Conservation (phyloP, 2,797 vertebrate genomes). For the Amphiprion clarkii region DNA sequence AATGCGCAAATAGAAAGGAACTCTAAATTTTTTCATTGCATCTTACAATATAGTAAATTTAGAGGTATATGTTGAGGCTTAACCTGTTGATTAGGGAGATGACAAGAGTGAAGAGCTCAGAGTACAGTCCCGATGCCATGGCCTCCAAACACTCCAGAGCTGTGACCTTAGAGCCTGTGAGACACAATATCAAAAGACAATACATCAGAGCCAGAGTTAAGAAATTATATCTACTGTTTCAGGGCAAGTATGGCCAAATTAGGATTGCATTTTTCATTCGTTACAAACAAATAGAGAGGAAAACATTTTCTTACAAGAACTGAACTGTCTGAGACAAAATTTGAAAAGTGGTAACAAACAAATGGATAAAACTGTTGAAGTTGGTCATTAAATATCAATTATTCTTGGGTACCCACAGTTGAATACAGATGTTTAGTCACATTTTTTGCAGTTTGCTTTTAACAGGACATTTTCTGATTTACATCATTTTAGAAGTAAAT, state of each 20-base stretch:
- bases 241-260: not conserved
- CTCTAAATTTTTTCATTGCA: too few species aligned
- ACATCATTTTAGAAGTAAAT: not conserved
- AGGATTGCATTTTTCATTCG: not conserved
- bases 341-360: not conserved
- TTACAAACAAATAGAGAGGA: not conserved
- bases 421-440: not conserved
- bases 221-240: not conserved
- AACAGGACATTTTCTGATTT: not conserved
- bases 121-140: slow-evolving; percentile 94
- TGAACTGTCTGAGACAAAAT: too few species aligned
- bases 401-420: not conserved
- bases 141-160: slow-evolving; percentile 96
- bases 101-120: slow-evolving; percentile 94
- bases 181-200: not conserved
- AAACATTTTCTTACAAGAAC: too few species aligned
- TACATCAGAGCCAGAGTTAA: not conserved
- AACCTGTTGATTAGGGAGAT: slow-evolving; percentile 96
- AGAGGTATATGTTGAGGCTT: not conserved
- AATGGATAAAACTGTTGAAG: not conserved
- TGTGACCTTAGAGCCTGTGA: slow-evolving; percentile 90
- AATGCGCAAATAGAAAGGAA: too few species aligned
- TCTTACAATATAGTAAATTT: not conserved
- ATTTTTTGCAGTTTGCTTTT: not conserved
- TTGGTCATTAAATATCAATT: not conserved